Evolutionary conservation across 2,113 vertebrate genomes (phyloP).

Genomic region (Dromaius novaehollandiae): DNA sequence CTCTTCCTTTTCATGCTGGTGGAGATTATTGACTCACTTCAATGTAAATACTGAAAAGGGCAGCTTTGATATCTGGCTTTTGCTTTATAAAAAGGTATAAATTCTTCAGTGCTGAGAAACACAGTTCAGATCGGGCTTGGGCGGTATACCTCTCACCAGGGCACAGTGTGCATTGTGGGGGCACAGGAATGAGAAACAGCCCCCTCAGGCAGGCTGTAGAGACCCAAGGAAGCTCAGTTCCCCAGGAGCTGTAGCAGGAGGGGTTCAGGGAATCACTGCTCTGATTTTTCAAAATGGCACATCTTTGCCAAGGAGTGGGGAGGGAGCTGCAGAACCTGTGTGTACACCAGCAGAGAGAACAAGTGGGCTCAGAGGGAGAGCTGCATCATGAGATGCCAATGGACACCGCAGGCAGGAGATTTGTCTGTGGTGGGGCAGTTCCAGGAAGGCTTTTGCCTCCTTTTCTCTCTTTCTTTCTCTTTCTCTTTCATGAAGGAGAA

Average conservation of each 20-base stretch:
- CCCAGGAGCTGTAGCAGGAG: background rate
- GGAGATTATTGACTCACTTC: background rate
- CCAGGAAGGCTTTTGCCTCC: background rate
- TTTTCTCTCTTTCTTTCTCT: background rate
- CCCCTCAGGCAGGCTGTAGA: background rate
- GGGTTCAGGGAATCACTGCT: background rate
- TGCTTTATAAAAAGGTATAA: background rate
- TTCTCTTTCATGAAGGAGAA: no score
- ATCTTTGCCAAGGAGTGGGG: rapidly evolving
- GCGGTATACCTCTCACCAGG: rapidly evolving
- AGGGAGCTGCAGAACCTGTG: background rate
- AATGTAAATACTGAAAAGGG: background rate
- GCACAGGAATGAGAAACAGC: background rate
- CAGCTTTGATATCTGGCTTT: background rate
- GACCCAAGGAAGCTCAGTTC: background rate
- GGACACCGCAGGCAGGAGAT: background rate
- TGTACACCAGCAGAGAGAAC: background rate
- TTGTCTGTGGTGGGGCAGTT: background rate
- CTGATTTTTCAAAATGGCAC: background rate
- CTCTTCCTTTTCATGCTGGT: background rate
- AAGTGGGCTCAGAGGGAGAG: background rate
- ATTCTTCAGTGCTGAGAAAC: background rate
- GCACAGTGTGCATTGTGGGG: background rate
- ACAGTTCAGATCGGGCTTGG: background rate
- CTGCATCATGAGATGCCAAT: background rate